Percentiles rank a stretch among this genome's conserved stretches.
Conservation (phyloP, 2,888 invertebrate genomes). For the Epinotia brunnichana region DNA sequence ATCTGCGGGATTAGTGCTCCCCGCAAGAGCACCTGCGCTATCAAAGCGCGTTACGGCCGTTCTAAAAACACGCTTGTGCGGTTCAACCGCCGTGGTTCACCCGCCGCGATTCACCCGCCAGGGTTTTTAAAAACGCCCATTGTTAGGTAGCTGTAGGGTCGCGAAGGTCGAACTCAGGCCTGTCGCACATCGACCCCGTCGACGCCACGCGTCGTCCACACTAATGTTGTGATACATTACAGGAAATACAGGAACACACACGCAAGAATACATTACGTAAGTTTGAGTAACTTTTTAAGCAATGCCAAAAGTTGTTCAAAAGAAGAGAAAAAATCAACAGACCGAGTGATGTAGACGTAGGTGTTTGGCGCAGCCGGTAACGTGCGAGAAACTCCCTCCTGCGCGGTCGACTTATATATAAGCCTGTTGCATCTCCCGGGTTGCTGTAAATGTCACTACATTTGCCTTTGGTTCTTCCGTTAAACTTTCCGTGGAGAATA, state of each 20-base stretch:
- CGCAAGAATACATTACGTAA: conserved; percentile 26
- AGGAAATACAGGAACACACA: background rate
- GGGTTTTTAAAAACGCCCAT: too few species aligned
- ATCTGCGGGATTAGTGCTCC: too few species aligned
- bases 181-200: too few species aligned
- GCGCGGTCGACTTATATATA: conserved; percentile 33
- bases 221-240: too few species aligned
- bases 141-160: too few species aligned
- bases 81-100: too few species aligned
- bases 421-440: conserved; percentile 40
- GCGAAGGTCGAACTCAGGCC: too few species aligned
- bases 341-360: conserved; percentile 13
- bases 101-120: too few species aligned
- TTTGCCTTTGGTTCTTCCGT: conserved; percentile 12
- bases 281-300: conserved; percentile 28
- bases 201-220: too few species aligned
- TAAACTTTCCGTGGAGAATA: conserved; percentile 32
- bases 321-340: conserved; percentile 31
- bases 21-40: too few species aligned
- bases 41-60: too few species aligned
- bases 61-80: too few species aligned
- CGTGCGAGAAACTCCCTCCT: conserved; percentile 14
- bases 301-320: conserved; percentile 16
- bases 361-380: conserved; percentile 24
- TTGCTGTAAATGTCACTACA: conserved; percentile 34